Percentiles rank a stretch among this genome's conserved stretches.
Evolutionary conservation across 2,797 vertebrate genomes (phyloP).

Genomic region (Pteronotus mesoamericanus): DNA sequence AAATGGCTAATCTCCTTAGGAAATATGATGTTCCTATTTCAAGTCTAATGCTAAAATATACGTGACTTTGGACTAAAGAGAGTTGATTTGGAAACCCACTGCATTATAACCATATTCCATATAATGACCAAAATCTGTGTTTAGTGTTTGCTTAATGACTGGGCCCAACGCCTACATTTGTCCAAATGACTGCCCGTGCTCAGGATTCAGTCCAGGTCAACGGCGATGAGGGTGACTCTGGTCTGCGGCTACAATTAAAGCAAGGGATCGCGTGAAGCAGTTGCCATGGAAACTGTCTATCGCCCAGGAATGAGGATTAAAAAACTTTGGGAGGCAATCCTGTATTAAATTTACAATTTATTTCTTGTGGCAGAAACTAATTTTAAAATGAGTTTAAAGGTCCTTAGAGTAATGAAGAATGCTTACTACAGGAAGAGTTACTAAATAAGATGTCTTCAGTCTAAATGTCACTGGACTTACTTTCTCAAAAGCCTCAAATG

Average conservation of each 20-base stretch:
- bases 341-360: slow-evolving; percentile 61
- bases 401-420: slow-evolving; percentile 40
- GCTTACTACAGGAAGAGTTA: slow-evolving; percentile 3
- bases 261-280: slow-evolving; percentile 24
- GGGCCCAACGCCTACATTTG: not conserved
- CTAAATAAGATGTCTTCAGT: slow-evolving; percentile 9
- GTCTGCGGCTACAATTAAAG: slow-evolving; percentile 42
- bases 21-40: not conserved
- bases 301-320: slow-evolving; percentile 41
- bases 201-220: slow-evolving; percentile 37
- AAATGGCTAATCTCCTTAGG: not conserved
- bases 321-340: slow-evolving; percentile 52
- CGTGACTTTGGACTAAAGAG: not conserved
- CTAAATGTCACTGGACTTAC: not conserved
- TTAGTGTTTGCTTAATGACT: slow-evolving; percentile 3
- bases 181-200: slow-evolving; percentile 37
- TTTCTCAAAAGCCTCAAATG: slow-evolving; percentile 37
- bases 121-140: not conserved
- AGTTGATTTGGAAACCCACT: not conserved
- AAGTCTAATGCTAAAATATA: slow-evolving; percentile 32
- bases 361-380: slow-evolving; percentile 49
- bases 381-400: slow-evolving; percentile 38
- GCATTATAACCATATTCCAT: not conserved
- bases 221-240: slow-evolving; percentile 28
- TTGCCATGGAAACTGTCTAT: slow-evolving; percentile 56